phyloP scores from a whole-genome alignment of 1,140 invertebrate species.

The Bombus polaris region DNA sequence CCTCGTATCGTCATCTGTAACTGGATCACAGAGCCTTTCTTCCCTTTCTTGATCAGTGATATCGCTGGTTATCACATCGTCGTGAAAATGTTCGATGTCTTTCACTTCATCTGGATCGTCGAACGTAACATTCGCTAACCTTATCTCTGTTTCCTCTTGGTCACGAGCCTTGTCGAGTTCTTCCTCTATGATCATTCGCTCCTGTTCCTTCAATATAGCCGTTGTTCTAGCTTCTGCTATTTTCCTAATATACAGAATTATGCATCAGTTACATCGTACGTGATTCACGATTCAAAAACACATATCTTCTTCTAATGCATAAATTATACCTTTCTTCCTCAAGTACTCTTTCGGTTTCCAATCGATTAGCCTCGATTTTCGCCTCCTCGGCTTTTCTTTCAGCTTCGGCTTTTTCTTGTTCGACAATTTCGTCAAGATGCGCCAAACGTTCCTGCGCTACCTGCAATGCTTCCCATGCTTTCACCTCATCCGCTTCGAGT shows the following conservation, averaged over 20 bases:
- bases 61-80: constrained; percentile 50
- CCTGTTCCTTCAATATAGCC: constrained; percentile 69
- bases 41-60: constrained; percentile 74
- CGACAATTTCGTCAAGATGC: constrained; percentile 75
- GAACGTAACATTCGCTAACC: constrained; percentile 54
- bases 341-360: constrained; percentile 68
- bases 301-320: no score
- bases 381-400: constrained; percentile 75
- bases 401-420: constrained; percentile 75
- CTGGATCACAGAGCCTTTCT: constrained; percentile 71
- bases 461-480: constrained; percentile 73
- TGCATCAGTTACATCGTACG: background rate
- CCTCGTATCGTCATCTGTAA: constrained; percentile 74
- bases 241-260: constrained; percentile 59
- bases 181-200: constrained; percentile 66
- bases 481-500: constrained; percentile 73
- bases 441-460: constrained; percentile 71
- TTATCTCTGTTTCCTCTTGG: constrained; percentile 75
- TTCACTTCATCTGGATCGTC: constrained; percentile 40
- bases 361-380: constrained; percentile 71
- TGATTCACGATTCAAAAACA: background rate
- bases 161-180: constrained; percentile 69
- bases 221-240: constrained; percentile 66
- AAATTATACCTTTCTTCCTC: constrained; percentile 70
- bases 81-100: constrained; percentile 59